Base-by-base conservation (phyloP, 2,888 invertebrate species). In the Cantharis lateralis region DNA sequence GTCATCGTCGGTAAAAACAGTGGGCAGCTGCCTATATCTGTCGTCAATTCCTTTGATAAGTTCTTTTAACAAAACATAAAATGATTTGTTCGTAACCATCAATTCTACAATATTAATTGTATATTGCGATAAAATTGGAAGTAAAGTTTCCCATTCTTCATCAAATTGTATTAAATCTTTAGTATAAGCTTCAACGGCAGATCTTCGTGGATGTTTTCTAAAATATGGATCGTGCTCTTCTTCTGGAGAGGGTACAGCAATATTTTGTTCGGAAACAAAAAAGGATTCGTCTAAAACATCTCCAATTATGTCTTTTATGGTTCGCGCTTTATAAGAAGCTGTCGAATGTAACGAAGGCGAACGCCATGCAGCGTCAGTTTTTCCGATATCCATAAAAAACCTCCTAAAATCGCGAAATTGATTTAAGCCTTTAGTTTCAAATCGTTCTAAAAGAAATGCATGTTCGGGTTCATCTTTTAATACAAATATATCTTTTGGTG, bases 401-500 rank as follows among this genome's bases (percentile, higher is more conserved):
- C 82, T 78, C 62, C 82, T 78, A 75, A 80, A 88, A 71, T 87
- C 83, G 15, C 74, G 76, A 80, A 85, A 87, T 62, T 80, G 73
- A 70, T 83, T 83, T 15, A 75, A 76, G 2, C 81, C 82, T 68
- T 82, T 82, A 3, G 74, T 75, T 74, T 81, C 74, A 72, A 80
- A 86, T 64, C 84, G 85, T 13, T 85, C 74, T 15, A 85, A 69
- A 77, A 91, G 86, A 80, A 84, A 87, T 24, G 84, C 81, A 81
- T 90, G 90, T 76, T 87, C 82, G 15, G 89, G 88, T 72, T 89
- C 89, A 84, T 92, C 91, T 71, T 89, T 88, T 71, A 93, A 83
- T 61, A 90, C 85, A 81, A 93, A 87, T 0, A 91, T 88, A 80
- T 92, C 89, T 84, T 93, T 91, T 18, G 92, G 91, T 16, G 89